These are phyloP conservation scores for Ptychochromis oligacanthus DNA, from an alignment of 2,113 vertebrate genomes.

Conservation along the genomic window DNA sequence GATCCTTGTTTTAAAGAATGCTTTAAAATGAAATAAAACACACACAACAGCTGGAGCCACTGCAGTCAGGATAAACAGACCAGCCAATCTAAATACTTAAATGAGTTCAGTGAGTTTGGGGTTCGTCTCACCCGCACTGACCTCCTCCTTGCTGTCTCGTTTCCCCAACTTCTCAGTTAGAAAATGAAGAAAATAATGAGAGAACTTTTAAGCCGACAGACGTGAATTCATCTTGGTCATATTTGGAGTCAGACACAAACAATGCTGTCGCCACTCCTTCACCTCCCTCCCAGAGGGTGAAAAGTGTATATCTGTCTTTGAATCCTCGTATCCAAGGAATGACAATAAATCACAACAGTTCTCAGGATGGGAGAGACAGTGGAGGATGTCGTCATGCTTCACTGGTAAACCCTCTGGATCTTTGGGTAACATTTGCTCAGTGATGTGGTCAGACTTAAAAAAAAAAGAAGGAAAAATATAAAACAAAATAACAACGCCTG, in stretches of 20 bases:
- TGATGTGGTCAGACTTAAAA: conserved; percentile 24
- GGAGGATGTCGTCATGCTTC: conserved; percentile 35
- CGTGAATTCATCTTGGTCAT: neutral
- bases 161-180: neutral
- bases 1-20: conserved; percentile 1
- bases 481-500: neutral
- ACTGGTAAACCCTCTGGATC: conserved; percentile 33
- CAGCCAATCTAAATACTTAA: conserved; percentile 15
- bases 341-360: conserved; percentile 41
- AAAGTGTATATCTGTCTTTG: neutral
- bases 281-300: neutral
- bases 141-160: neutral
- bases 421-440: conserved; percentile 45
- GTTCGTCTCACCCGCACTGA: neutral
- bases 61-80: neutral
- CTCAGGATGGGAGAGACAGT: conserved; percentile 3
- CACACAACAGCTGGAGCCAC: neutral
- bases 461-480: neutral
- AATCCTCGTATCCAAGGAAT: conserved; percentile 7
- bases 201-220: neutral
- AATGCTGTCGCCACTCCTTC: neutral
- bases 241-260: conserved; percentile 42
- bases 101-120: conserved; percentile 13
- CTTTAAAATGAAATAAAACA: conserved; percentile 20
- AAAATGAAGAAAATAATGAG: neutral